These are phyloP conservation scores for Calephelis nemesis DNA, from an alignment of 1,140 invertebrate species.

Conservation along the genomic window DNA sequence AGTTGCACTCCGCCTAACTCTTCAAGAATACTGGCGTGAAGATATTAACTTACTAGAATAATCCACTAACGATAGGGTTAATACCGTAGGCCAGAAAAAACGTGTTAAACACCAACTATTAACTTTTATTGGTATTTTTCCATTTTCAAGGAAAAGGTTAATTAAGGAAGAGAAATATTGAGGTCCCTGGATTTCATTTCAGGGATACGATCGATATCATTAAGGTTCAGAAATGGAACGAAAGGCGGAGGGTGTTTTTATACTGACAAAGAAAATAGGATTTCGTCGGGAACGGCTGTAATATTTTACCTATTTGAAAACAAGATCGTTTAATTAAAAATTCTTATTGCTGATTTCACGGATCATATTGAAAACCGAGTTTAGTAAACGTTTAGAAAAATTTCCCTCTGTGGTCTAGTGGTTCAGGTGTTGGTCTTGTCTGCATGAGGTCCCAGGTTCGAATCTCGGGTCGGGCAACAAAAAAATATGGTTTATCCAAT, in stretches of 20 bases:
- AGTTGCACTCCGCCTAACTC: too few species aligned
- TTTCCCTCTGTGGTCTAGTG: too few species aligned
- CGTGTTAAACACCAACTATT: constrained; percentile 2
- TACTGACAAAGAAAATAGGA: constrained; percentile 40
- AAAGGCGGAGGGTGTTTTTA: constrained; percentile 37
- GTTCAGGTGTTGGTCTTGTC: too few species aligned
- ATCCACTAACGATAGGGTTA: too few species aligned
- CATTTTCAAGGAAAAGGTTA: constrained; percentile 23
- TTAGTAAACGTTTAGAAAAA: too few species aligned
- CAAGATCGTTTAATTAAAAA: constrained; percentile 4
- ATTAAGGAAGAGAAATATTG: constrained; percentile 48
- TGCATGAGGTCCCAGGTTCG: too few species aligned
- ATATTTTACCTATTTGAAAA: constrained; percentile 16
- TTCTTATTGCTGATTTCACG: neutral
- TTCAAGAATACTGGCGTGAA: too few species aligned
- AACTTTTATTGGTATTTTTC: constrained; percentile 15
- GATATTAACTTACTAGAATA: too few species aligned
- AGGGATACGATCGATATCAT: constrained; percentile 53
- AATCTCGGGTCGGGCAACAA: too few species aligned
- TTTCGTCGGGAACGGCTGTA: constrained; percentile 4
- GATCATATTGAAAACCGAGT: too few species aligned
- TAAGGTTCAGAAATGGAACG: constrained; percentile 52
- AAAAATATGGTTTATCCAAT: too few species aligned
- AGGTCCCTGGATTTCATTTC: constrained; percentile 40
- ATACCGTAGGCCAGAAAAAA: too few species aligned